Base-by-base conservation (phyloP, 2,888 invertebrate genomes). In the Drosophila ezoana region DNA sequence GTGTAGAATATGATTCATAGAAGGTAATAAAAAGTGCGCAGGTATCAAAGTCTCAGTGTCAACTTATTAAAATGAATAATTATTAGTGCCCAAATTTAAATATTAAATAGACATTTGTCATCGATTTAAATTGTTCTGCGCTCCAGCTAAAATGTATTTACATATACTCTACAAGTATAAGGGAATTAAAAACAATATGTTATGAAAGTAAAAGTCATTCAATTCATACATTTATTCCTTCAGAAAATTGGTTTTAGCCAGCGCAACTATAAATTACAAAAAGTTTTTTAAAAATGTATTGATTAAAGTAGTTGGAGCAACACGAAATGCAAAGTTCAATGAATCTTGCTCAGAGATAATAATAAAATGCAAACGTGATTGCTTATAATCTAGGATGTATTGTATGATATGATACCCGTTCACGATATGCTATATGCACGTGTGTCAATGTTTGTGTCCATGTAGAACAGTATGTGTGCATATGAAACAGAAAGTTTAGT, bases 401-500 rank as follows among this genome's bases (percentile, higher is more conserved):
- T 76, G 58, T 72, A 49, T 35, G 53, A 77, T 80, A 53, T 74
- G 61, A 52, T 60, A 63, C 44, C 18, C n/a, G 23, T 52, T 44
- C 58, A 63, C 62, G 70, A 77, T 78, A 74, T 74, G 75, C 64
- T 72, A 23, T 57, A 71, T 79, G 57, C 84, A 81, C 87, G 84
- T 86, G 84, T 86, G 81, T 67, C 74, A 68, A 75, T 79, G 85
- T 79, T 76, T 72, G 64, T 63, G 63, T 57, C 72, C 64, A 59
- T 79, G 73, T 58, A 63, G 40, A 41, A 35, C 33, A 43, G 10
- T 43, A 35, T 63, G 49, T 70, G 37, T 64, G 56, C 65, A 48
- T 56, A 70, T 65, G 59, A 72, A 88, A 65, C 43, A 32, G 65
- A 63, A 86, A 81, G 87, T 87, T 87, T 79, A 79, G 89, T 87